Conservation (phyloP, 2,113 vertebrate species). For the Gopherus evgoodei region DNA sequence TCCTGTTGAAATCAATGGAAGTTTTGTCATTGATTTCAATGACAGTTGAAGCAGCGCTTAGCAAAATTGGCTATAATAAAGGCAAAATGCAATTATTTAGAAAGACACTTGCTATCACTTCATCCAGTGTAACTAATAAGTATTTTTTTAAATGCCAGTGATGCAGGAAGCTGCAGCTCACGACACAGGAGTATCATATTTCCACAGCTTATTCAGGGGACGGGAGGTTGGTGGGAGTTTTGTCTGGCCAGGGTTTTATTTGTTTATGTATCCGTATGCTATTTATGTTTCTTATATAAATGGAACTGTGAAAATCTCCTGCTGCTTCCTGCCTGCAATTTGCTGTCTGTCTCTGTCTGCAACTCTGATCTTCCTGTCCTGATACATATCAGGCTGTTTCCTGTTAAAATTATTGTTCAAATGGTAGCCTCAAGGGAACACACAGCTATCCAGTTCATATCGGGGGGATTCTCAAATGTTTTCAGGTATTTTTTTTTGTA, state of each 20-base stretch:
- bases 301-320: constrained; percentile 33
- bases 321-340: constrained; percentile 45
- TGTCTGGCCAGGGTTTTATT: constrained; percentile 8
- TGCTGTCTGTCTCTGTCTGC: constrained; percentile 9
- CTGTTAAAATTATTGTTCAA: constrained; percentile 29
- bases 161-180: constrained; percentile 11
- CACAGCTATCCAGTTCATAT: constrained; percentile 5
- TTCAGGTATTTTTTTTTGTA: constrained; percentile 17
- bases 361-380: constrained; percentile 28
- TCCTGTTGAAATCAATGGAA: background rate
- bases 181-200: background rate
- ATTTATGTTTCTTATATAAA: background rate
- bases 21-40: background rate
- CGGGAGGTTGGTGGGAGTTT: background rate
- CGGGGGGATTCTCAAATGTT: constrained; percentile 35
- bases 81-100: constrained; percentile 23
- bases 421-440: background rate
- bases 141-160: background rate
- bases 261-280: constrained; percentile 9
- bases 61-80: constrained; percentile 16
- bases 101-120: background rate
- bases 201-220: constrained; percentile 4
- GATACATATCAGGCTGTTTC: background rate
- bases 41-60: background rate
- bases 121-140: background rate